These are phyloP conservation scores for Diloba caeruleocephala DNA, from an alignment of 2,888 invertebrate species.

Conservation along the genomic window DNA sequence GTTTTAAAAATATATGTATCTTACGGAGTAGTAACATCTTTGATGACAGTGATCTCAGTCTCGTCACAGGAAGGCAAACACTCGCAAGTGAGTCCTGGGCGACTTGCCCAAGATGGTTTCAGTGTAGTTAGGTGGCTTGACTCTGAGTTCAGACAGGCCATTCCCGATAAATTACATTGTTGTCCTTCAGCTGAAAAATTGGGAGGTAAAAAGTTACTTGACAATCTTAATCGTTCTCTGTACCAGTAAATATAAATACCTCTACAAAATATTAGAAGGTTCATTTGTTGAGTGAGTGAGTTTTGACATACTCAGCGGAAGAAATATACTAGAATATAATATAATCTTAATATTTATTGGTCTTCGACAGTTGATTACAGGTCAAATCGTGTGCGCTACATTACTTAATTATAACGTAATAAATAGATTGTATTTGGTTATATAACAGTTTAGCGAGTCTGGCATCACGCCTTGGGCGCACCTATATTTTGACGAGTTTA, in stretches of 20 bases:
- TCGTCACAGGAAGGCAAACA: slow-evolving; percentile 93
- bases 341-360: neutral
- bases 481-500: no score
- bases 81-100: slow-evolving; percentile 91
- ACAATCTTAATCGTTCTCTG: no score
- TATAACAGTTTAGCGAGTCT: slow-evolving; percentile 2
- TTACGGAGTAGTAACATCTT: slow-evolving; percentile 82
- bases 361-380: slow-evolving; percentile 1
- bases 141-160: slow-evolving; percentile 90
- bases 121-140: slow-evolving; percentile 90
- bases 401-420: slow-evolving; percentile 8
- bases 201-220: no score
- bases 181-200: slow-evolving; percentile 76
- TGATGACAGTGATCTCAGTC: slow-evolving; percentile 91
- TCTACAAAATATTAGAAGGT: neutral
- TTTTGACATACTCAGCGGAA: no score
- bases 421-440: slow-evolving; percentile 20
- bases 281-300: no score
- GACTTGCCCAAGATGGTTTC: slow-evolving; percentile 90
- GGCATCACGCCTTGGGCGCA: no score
- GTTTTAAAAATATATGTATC: slow-evolving; percentile 1
- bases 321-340: no score
- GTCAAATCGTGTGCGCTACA: slow-evolving; percentile 17
- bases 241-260: no score
- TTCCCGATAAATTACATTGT: slow-evolving; percentile 90